These are phyloP conservation scores for Lepeophtheirus salmonis DNA, from an alignment of 1,140 invertebrate genomes.

Conservation along the genomic window DNA sequence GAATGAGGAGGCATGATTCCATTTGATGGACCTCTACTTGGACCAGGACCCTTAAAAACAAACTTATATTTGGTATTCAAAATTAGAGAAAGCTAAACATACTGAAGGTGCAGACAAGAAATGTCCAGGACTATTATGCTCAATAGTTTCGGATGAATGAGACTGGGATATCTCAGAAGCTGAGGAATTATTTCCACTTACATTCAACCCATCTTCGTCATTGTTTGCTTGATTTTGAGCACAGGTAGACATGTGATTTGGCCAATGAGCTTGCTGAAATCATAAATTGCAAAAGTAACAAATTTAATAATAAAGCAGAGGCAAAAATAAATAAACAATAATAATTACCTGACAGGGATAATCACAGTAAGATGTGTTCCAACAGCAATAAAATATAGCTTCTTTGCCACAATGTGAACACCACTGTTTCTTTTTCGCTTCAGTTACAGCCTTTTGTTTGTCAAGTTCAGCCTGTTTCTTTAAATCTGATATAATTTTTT, in stretches of 20 bases:
- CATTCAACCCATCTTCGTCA: slow-evolving; percentile 1
- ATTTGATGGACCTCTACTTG: background rate
- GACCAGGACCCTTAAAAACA: background rate
- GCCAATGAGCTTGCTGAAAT: slow-evolving; percentile 34
- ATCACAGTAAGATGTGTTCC: slow-evolving; percentile 84
- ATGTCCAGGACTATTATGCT: slow-evolving; percentile 19
- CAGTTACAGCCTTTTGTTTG: slow-evolving; percentile 41
- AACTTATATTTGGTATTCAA: background rate
- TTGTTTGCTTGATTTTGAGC: slow-evolving; percentile 23
- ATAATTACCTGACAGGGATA: slow-evolving; percentile 46
- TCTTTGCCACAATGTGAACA: slow-evolving; percentile 65
- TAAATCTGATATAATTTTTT: slow-evolving; percentile 37
- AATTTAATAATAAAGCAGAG: background rate
- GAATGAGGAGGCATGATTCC: background rate
- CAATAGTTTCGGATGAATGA: background rate
- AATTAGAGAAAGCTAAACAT: background rate
- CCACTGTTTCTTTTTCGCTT: slow-evolving; percentile 65
- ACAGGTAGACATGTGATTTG: slow-evolving; percentile 33
- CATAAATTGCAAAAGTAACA: background rate
- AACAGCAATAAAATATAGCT: slow-evolving; percentile 77
- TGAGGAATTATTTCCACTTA: background rate
- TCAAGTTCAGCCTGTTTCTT: slow-evolving; percentile 40
- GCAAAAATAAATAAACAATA: background rate
- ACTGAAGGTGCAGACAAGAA: slow-evolving; percentile 14
- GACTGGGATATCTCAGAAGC: background rate